Evolutionary conservation across 2,888 invertebrate genomes (phyloP).

Genomic region (Oscheius sp.): DNA sequence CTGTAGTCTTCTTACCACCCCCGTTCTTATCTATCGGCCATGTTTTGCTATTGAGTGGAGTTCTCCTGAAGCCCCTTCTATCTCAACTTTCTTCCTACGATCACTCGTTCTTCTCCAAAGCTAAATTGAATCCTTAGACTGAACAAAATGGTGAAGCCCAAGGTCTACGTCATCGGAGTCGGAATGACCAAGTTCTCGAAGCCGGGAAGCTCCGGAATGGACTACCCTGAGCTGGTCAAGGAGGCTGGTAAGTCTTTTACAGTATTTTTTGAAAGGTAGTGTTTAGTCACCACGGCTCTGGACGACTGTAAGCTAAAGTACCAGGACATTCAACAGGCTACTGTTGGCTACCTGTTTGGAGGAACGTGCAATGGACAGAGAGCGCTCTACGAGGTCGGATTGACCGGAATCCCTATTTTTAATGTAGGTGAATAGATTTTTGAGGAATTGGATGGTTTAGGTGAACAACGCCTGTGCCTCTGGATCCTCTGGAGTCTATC

Average conservation of each 20-base stretch:
- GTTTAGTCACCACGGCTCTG: constrained; percentile 82
- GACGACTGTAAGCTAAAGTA: constrained; percentile 69
- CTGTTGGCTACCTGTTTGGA: constrained; percentile 76
- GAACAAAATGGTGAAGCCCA: constrained; percentile 62
- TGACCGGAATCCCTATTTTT: constrained; percentile 95
- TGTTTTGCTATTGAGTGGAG: neutral
- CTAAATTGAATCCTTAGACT: neutral
- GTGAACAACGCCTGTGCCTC: constrained; percentile 98
- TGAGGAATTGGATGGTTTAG: constrained; percentile 59
- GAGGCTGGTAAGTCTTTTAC: constrained; percentile 80
- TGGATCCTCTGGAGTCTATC: constrained; percentile 89
- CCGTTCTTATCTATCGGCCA: constrained; percentile 10
- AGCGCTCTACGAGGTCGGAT: constrained; percentile 90
- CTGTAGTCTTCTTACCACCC: constrained; percentile 18
- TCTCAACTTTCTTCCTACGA: neutral
- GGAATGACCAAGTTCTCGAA: constrained; percentile 83
- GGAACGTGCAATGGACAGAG: constrained; percentile 85
- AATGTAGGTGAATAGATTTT: constrained; percentile 79
- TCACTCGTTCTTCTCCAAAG: neutral
- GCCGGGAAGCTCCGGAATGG: constrained; percentile 84
- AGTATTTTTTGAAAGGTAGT: neutral
- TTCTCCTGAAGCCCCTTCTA: neutral
- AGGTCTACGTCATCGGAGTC: constrained; percentile 71
- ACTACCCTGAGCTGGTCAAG: constrained; percentile 94
- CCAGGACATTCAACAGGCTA: constrained; percentile 86